A percentile compares a stretch with the other conserved stretches of the same genome.
These are phyloP conservation scores for Drosophila erecta DNA, from an alignment of 1,140 invertebrate genomes.

Conservation along the genomic window DNA sequence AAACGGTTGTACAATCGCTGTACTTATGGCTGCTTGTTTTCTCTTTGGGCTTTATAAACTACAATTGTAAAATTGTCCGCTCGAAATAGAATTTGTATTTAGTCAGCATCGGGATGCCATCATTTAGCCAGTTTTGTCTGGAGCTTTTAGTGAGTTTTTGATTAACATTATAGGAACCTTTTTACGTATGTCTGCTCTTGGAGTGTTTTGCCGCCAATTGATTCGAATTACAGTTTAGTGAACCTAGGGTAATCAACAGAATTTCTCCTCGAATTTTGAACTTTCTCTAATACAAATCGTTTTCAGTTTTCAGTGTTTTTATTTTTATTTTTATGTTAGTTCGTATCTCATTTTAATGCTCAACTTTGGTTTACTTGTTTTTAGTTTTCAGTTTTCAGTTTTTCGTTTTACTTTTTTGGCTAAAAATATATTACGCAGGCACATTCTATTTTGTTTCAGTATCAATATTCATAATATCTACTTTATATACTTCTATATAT, in stretches of 20 bases:
- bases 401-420: conserved; percentile 52
- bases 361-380: conserved; percentile 47
- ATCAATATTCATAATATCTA: conserved; percentile 80
- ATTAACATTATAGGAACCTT: conserved; percentile 84
- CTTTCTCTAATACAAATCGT: conserved; percentile 68
- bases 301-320: conserved; percentile 6
- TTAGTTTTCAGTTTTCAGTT: conserved; percentile 13
- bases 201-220: conserved; percentile 38
- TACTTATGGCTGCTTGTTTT: conserved; percentile 26
- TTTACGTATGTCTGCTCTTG: conserved; percentile 76
- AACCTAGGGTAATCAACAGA: conserved; percentile 38
- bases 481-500: conserved; percentile 49
- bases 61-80: conserved; percentile 78
- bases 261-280: conserved; percentile 59
- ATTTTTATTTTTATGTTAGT: neutral
- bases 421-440: conserved; percentile 84
- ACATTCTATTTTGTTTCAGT: conserved; percentile 84
- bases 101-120: conserved; percentile 22
- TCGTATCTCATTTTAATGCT: conserved; percentile 27
- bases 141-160: conserved; percentile 56
- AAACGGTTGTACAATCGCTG: conserved; percentile 41
- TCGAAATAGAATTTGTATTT: conserved; percentile 62
- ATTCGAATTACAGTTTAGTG: conserved; percentile 36
- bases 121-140: conserved; percentile 31
- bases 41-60: conserved; percentile 55